Evolutionary conservation across 2,797 vertebrate genomes (phyloP).

Genomic region (Crocidura indochinensis): DNA sequence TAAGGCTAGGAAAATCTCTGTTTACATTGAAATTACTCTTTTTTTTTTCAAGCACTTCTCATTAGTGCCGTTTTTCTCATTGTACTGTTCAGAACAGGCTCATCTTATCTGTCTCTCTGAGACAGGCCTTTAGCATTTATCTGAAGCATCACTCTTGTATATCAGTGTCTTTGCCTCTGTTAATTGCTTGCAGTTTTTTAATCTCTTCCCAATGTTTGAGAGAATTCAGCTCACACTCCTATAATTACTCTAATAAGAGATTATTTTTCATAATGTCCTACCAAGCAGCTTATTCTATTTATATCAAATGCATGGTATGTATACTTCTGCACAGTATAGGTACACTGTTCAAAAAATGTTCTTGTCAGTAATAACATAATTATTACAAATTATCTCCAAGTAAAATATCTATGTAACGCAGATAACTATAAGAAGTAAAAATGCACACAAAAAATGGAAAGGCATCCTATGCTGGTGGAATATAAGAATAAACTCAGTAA

Average conservation of each 20-base stretch:
- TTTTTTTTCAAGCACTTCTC: background rate
- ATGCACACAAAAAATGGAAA: too few relatives aligned
- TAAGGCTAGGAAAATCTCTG: background rate
- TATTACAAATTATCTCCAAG: conserved; percentile 14
- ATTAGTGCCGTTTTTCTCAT: background rate
- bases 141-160: background rate
- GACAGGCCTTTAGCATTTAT: background rate
- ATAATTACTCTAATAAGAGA: background rate
- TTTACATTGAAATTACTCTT: background rate
- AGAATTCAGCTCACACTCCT: background rate
- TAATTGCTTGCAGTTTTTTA: background rate
- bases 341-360: background rate
- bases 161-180: background rate
- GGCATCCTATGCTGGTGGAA: too few relatives aligned
- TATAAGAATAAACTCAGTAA: too few relatives aligned
- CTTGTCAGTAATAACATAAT: background rate
- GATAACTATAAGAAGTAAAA: too few relatives aligned
- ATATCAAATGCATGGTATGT: too few relatives aligned
- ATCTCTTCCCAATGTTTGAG: background rate
- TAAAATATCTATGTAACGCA: too few relatives aligned
- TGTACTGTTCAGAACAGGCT: background rate
- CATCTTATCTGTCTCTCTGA: background rate
- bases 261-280: too few relatives aligned
- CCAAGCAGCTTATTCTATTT: too few relatives aligned
- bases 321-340: background rate